These are phyloP conservation scores for Ciconia maguari DNA, from an alignment of 2,113 vertebrate species.

Conservation along the genomic window DNA sequence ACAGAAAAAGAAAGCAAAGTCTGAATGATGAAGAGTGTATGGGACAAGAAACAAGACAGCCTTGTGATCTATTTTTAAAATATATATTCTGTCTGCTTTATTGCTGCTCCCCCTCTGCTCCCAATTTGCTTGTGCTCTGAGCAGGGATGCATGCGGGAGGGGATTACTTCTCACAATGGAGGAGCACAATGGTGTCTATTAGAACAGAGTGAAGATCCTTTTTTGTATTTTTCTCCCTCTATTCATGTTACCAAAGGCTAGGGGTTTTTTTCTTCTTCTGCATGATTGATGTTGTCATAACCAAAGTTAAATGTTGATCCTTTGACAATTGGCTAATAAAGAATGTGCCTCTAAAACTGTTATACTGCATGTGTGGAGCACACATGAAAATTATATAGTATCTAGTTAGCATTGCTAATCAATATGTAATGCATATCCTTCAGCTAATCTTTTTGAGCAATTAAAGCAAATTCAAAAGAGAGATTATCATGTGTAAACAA, in stretches of 20 bases:
- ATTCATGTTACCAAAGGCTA: background rate
- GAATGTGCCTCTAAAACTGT: background rate
- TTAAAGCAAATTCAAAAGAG: conserved; percentile 74
- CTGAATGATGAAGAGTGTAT: background rate
- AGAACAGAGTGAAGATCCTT: background rate
- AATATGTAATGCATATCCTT: conserved; percentile 36
- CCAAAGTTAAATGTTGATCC: conserved; percentile 22
- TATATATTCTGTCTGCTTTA: background rate
- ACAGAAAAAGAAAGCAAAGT: background rate
- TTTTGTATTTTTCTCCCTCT: background rate
- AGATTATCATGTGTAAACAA: conserved; percentile 80
- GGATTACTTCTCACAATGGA: conserved; percentile 32
- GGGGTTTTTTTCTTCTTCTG: background rate
- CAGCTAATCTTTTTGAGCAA: conserved; percentile 74
- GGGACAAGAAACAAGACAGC: background rate
- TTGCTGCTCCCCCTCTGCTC: background rate
- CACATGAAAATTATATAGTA: background rate
- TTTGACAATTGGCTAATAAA: background rate
- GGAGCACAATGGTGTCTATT: background rate
- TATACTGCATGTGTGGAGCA: background rate
- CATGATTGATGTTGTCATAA: background rate
- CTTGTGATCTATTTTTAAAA: conserved; percentile 42
- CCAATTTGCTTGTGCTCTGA: background rate
- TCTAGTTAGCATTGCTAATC: conserved; percentile 60
- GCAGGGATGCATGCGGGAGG: background rate